Evolutionary conservation across 2,797 vertebrate species (phyloP), one percentile per base, ranked within the genome.

Genomic region (Chloroceryle inda): DNA sequence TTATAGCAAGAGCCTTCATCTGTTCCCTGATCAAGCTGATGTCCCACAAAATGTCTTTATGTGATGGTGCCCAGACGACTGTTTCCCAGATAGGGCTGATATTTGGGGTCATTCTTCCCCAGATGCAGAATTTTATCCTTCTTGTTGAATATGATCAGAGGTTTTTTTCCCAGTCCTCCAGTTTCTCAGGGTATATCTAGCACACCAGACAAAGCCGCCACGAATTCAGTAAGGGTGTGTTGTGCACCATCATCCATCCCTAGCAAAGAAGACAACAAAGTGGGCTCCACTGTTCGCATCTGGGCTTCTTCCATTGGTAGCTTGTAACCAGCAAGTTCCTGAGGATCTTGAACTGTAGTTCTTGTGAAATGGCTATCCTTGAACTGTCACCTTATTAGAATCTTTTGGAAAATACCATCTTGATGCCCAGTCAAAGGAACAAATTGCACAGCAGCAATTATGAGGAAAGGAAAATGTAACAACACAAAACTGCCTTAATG

Each of bases 21-120:
- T n/a, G 12, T 49, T 5, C 35, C 20, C 52, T 66, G 13, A 81
- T 66, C n/a, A 71, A 42, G 31, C 27, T 26, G 38, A 17, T 53
- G 26, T 53, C 63, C 14, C 61, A 13, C 64, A 66, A 14, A 66
- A 23, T 12, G 14, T 21, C 24, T 33, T 71, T 42, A 21, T 31
- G 11, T n/a, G 18, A 13, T 9, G 6, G 14, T 55, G 45, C 35
- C 23, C 29, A 50, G 58, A 55, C n/a, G 1, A 0, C 26, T 56
- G 29, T 66, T 81, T 85, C n/a, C 40, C 64, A 72, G 13, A 13
- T 44, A 47, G 21, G 49, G 37, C 50, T 79, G 38, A 13, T 20
- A 33, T 9, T 29, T 42, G 29, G 44, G 11, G 21, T 68, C 22
- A 16, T 63, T 58, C 37, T 86, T 56, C 9, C 3, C 12, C 24